Evolutionary conservation across 2,888 invertebrate species (phyloP).

Genomic region (Xanthorhoe designata): DNA sequence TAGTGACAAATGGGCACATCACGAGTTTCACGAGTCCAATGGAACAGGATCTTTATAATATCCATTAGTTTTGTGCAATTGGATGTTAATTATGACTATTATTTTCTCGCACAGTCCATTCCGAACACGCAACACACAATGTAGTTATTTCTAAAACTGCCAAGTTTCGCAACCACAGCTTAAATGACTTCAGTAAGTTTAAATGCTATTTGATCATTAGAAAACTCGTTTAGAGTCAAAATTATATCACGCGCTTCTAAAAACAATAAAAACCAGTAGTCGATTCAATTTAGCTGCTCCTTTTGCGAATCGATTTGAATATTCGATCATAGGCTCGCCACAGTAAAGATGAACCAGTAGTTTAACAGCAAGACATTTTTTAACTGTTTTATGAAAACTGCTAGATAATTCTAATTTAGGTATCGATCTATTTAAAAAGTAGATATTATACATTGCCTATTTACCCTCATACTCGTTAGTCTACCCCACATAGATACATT

Average conservation of each 20-base stretch:
- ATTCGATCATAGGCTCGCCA: conserved; percentile 28
- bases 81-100: conserved; percentile 35
- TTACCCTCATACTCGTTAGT: background rate
- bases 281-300: conserved; percentile 22
- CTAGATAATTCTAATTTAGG: too few species aligned
- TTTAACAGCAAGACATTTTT: background rate
- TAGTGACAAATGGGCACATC: conserved; percentile 26
- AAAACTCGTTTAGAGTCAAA: conserved; percentile 15
- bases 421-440: too few species aligned
- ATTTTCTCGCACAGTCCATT: conserved; percentile 30
- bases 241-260: conserved; percentile 27
- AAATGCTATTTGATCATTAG: conserved; percentile 15
- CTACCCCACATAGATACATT: too few species aligned
- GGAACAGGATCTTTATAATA: conserved; percentile 29
- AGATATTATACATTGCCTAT: background rate
- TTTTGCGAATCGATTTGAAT: conserved; percentile 31
- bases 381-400: too few species aligned
- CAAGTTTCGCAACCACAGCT: conserved; percentile 19
- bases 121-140: conserved; percentile 30
- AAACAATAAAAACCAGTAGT: conserved; percentile 27
- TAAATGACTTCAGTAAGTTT: background rate
- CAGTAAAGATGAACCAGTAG: conserved; percentile 14
- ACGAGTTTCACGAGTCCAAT: conserved; percentile 24
- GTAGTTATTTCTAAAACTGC: conserved; percentile 6
- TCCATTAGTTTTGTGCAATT: conserved; percentile 39